Evolutionary conservation across 2,113 vertebrate species (phyloP).

Genomic region (Cnemophilus loriae): DNA sequence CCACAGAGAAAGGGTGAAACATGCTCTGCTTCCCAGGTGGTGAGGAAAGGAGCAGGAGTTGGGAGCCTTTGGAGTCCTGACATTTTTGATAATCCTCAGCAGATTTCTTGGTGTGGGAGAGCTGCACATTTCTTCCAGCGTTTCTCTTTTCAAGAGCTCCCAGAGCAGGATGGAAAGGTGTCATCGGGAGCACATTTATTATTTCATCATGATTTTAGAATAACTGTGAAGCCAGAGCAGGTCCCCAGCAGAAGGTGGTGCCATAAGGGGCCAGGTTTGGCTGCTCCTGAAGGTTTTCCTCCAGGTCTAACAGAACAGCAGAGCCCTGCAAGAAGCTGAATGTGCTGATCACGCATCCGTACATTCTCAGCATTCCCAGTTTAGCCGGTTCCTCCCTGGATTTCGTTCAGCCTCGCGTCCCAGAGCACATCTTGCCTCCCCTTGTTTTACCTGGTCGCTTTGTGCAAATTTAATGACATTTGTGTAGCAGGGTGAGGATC

Average conservation of each 20-base stretch:
- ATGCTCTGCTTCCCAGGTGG: neutral
- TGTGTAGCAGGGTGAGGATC: neutral
- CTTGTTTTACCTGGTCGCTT: neutral
- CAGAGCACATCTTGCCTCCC: neutral
- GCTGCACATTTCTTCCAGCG: neutral
- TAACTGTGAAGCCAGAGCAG: neutral
- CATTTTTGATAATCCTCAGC: neutral
- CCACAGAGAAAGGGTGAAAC: neutral
- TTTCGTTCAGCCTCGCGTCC: neutral
- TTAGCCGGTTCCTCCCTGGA: neutral
- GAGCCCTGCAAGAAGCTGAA: neutral
- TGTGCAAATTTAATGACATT: neutral
- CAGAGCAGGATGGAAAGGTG: neutral
- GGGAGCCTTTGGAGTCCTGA: neutral
- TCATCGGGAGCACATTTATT: neutral
- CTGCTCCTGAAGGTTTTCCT: neutral
- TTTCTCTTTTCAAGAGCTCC: neutral
- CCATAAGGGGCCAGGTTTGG: no score
- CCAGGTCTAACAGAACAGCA: neutral
- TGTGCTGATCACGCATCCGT: neutral
- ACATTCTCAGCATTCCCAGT: neutral
- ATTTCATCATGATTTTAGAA: neutral
- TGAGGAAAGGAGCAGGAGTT: neutral
- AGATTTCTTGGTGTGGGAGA: neutral
- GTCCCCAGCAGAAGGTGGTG: neutral